Conservation (phyloP, 1,140 invertebrate species). For the Ptiloglossa arizonensis region DNA sequence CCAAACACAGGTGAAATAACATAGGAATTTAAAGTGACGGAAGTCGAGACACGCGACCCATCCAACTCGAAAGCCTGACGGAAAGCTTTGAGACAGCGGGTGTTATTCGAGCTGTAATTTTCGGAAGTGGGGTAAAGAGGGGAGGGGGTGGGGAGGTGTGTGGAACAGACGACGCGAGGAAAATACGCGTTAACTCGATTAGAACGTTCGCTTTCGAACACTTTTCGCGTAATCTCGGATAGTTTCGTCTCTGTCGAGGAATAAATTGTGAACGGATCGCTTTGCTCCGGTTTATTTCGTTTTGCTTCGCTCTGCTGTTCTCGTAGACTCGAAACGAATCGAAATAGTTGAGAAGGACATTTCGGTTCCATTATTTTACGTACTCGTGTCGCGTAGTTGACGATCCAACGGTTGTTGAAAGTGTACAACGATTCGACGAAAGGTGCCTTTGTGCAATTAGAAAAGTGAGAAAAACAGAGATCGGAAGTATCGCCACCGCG, state of each 20-base stretch:
- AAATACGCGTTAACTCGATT: slow-evolving; percentile 40
- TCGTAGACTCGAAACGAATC: not conserved
- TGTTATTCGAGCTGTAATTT: not conserved
- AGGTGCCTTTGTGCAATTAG: too few relatives aligned
- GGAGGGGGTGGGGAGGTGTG: too few relatives aligned
- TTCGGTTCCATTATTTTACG: not conserved
- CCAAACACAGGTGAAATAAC: not conserved
- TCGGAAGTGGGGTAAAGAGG: too few relatives aligned
- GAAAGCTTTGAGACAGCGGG: not conserved
- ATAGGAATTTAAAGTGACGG: not conserved
- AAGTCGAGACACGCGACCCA: not conserved
- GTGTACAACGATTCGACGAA: too few relatives aligned
- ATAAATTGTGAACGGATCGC: not conserved
- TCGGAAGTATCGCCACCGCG: too few relatives aligned
- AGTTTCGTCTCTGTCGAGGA: not conserved
- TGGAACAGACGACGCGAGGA: slow-evolving; percentile 14
- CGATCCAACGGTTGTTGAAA: too few relatives aligned
- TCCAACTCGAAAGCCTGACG: not conserved
- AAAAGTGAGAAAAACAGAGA: too few relatives aligned
- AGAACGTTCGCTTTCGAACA: slow-evolving; percentile 22
- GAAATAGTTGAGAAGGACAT: not conserved
- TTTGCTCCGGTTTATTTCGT: not conserved
- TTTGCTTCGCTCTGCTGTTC: too few relatives aligned
- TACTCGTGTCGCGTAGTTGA: too few relatives aligned
- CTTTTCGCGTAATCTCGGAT: slow-evolving; percentile 5